Percentiles rank a stretch among this genome's conserved stretches.
These are phyloP conservation scores for Heliocidaris tuberculata DNA, from an alignment of 35 echinoderm and acorn worm species.

Conservation along the genomic window DNA sequence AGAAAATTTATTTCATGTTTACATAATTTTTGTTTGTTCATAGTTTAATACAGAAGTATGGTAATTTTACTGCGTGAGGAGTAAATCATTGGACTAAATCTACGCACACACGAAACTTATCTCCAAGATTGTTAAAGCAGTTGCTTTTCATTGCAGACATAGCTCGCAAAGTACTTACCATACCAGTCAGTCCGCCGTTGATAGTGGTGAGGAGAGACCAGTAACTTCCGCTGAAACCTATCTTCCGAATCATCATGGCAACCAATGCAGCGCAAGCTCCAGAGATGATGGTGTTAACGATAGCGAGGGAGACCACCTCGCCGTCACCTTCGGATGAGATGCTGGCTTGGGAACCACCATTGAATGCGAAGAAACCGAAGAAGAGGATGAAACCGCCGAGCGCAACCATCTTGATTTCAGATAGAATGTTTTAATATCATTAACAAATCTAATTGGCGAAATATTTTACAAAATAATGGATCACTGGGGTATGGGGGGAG, in stretches of 20 bases:
- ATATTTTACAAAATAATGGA: no score
- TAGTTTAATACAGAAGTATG: no score
- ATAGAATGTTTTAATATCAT: no score
- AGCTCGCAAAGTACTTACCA: conserved; percentile 9
- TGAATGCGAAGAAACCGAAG: conserved; percentile 97
- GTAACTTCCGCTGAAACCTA: conserved; percentile 43
- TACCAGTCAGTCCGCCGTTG: conserved; percentile 67
- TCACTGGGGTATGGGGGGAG: no score
- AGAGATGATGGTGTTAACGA: conserved; percentile 89
- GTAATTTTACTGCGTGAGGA: no score
- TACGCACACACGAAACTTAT: no score
- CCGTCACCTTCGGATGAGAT: conserved; percentile 84
- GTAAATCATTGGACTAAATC: no score
- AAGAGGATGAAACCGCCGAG: conserved; percentile 92
- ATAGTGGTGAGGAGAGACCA: conserved; percentile 65
- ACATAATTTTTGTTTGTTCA: no score
- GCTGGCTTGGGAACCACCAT: conserved; percentile 90
- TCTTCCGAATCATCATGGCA: conserved; percentile 53
- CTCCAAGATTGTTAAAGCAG: no score
- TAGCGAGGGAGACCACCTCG: conserved; percentile 59
- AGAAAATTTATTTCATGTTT: no score
- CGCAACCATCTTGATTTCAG: conserved; percentile 57
- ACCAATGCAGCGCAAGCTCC: conserved; percentile 65
- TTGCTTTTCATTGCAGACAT: no score
- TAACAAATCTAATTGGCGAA: no score